Conservation (phyloP, 1,140 invertebrate species). For the Macrosteles quadrilineatus region DNA sequence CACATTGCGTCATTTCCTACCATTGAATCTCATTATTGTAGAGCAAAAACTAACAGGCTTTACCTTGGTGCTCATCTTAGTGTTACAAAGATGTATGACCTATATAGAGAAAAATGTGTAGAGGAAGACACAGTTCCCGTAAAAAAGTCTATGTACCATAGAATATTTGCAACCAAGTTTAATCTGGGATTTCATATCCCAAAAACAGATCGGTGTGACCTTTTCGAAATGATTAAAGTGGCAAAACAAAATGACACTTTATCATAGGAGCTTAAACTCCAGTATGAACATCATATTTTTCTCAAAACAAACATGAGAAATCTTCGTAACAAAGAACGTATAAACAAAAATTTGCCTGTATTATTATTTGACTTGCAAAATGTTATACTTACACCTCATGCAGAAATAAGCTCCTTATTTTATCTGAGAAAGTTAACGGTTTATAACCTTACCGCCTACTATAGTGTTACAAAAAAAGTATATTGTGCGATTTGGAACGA, state of each 20-base stretch:
- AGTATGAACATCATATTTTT: slow-evolving; percentile 15
- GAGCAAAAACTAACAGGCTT: too few species aligned
- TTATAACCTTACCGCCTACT: slow-evolving; percentile 42
- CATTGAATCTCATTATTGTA: too few species aligned
- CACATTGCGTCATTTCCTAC: too few species aligned
- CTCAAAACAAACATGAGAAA: slow-evolving; percentile 24
- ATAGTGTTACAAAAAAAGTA: slow-evolving; percentile 36
- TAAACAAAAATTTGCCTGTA: too few species aligned
- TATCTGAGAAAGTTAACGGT: slow-evolving; percentile 41
- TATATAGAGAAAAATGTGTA: too few species aligned
- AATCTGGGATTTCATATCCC: slow-evolving; percentile 30
- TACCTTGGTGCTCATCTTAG: too few species aligned
- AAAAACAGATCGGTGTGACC: slow-evolving; percentile 28
- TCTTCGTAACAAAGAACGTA: slow-evolving; percentile 8
- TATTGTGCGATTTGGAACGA: slow-evolving; percentile 43
- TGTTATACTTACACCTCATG: slow-evolving; percentile 27
- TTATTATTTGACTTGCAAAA: too few species aligned
- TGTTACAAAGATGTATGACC: too few species aligned
- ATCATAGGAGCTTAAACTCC: background rate
- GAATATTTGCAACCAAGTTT: too few species aligned
- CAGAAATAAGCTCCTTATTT: slow-evolving; percentile 29
- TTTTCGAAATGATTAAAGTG: slow-evolving; percentile 21
- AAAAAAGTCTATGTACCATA: slow-evolving; percentile 8
- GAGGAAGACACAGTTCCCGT: background rate
- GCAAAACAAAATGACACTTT: slow-evolving; percentile 7